Evolutionary conservation across 2,113 vertebrate species (phyloP), one percentile per base, ranked within the genome.

Genomic region (Bettongia penicillata): DNA sequence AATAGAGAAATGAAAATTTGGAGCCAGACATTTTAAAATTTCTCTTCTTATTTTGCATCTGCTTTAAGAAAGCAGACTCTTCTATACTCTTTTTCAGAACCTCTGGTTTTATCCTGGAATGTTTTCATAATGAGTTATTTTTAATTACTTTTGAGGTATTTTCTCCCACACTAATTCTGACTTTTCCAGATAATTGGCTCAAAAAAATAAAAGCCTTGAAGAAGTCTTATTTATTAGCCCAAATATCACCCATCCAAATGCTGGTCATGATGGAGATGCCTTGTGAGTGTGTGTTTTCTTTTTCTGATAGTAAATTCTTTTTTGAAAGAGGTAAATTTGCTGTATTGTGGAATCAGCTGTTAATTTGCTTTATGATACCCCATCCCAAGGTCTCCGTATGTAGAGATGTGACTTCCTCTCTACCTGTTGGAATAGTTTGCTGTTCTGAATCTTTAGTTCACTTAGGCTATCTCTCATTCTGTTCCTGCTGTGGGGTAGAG

Each of bases 31-130:
- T 8, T 8, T 51, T 77, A 91, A 25, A 90, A 89, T n/a, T n/a
- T 9, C 43, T 6, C 16, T 48, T 11, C 47, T 26, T 31, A 3
- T 2, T 47, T 0, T 0, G 9, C 0, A 0, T 57, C 16, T 16
- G 14, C 31, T 89, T 68, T n/a, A 55, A 9, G 68, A 57, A 51
- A 48, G 48, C 48, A 48, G 48, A 48, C 48, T 48, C 48, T 48
- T 8, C 68, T 3, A 2, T 6, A 9, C 48, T 31, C 91, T 47
- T 90, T 51, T n/a, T 50, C 0, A 51, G 94, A 26, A 8, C 14
- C 28, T 37, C 92, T 37, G 47, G 50, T 31, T 55, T 84, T 25
- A 23, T 43, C 0, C 55, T 16, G 53, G n/a, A 26, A 48, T 0
- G 8, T 57, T 68, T 19, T 89, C 47, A 0, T 0, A 28, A 16